Conservation (phyloP, 2,797 vertebrate species). For the Amblyraja radiata region DNA sequence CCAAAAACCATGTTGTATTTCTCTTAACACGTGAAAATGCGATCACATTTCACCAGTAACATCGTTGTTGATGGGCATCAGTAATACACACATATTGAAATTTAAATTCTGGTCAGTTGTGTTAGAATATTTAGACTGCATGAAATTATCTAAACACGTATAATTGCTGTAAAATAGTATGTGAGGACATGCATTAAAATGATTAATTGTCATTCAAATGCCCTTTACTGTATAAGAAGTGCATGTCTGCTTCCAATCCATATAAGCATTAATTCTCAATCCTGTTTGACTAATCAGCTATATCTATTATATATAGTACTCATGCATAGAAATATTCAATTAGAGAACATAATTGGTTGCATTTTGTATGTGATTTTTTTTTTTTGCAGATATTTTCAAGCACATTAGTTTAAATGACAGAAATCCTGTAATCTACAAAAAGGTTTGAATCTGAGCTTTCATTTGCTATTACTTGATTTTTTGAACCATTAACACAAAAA, state of each 20-base stretch:
- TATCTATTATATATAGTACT: conserved; percentile 17
- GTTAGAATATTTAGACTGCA: conserved; percentile 23
- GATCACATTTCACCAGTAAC: not conserved
- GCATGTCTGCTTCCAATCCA: not conserved
- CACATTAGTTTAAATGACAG: not conserved
- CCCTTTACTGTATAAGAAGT: not conserved
- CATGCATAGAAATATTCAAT: not conserved
- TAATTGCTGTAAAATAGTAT: conserved; percentile 9
- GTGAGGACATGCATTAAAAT: conserved; percentile 2
- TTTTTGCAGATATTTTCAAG: not conserved
- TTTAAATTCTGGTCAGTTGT: not conserved
- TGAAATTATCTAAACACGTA: conserved; percentile 16
- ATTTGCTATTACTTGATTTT: not conserved
- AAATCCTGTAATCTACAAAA: not conserved
- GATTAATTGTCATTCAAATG: conserved; percentile 30
- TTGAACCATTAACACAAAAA: not conserved
- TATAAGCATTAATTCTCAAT: conserved; percentile 20
- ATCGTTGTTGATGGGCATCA: not conserved
- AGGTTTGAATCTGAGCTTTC: not conserved
- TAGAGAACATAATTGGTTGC: not conserved
- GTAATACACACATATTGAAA: not conserved
- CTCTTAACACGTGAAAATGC: not conserved
- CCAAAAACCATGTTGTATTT: not conserved
- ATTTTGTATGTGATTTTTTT: not conserved
- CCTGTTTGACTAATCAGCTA: not conserved